A percentile compares a stretch with the other conserved stretches of the same genome.
Conservation (phyloP, 2,888 invertebrate genomes). For the Sminthurinus aureus region DNA sequence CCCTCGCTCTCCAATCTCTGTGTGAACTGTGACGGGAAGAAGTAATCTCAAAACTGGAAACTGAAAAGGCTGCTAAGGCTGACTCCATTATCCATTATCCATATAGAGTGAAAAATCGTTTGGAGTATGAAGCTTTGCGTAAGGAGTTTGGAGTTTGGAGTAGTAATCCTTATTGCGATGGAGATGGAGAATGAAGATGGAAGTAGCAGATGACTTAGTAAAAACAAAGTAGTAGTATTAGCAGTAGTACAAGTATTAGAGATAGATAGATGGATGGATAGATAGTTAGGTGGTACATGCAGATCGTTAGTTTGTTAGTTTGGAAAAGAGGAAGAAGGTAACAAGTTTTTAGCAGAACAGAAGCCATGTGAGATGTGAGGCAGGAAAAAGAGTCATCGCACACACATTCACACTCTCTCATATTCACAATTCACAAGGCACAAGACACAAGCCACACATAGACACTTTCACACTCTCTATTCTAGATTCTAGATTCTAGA, state of each 20-base stretch:
- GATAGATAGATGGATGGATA: neutral
- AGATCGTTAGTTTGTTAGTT: neutral
- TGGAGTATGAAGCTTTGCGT: too few species aligned
- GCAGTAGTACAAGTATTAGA: neutral
- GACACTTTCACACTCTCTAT: too few species aligned
- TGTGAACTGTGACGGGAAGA: neutral
- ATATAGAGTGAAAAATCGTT: neutral
- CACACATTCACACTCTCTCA: neutral
- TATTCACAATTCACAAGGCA: too few species aligned
- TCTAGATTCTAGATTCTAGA: too few species aligned
- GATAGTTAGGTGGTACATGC: neutral
- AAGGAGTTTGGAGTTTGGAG: too few species aligned
- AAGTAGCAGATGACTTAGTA: constrained; percentile 14
- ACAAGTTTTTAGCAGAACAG: neutral
- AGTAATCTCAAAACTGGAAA: neutral
- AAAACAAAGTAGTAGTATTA: constrained; percentile 8
- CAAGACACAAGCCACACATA: too few species aligned
- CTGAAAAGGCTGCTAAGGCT: too few species aligned
- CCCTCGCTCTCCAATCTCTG: neutral
- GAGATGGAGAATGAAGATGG: constrained; percentile 3
- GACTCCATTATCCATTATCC: neutral
- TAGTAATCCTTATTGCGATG: neutral
- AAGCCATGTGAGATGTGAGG: neutral
- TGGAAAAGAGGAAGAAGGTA: neutral
- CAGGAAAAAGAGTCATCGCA: neutral